Conservation (phyloP, 2,113 vertebrate genomes). For the Phrynosoma blainvillii region DNA sequence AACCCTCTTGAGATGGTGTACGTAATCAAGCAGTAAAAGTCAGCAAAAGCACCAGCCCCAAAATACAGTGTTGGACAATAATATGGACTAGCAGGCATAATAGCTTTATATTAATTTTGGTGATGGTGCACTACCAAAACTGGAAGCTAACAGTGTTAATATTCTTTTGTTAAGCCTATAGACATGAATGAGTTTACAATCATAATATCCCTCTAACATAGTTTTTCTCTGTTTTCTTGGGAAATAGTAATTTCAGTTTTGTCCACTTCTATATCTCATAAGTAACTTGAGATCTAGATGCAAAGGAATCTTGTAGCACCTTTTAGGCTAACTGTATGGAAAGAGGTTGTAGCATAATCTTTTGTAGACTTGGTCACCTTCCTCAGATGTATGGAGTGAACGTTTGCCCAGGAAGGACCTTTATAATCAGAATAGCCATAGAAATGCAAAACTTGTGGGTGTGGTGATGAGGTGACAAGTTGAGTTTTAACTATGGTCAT, state of each 20-base stretch:
- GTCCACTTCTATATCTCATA: not conserved
- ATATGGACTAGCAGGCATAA: not conserved
- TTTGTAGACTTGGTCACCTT: too few species aligned
- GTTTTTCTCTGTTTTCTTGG: not conserved
- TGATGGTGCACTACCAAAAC: not conserved
- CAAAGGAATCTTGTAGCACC: too few species aligned
- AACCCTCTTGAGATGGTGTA: too few species aligned
- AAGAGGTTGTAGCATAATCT: too few species aligned
- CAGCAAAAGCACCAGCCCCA: not conserved
- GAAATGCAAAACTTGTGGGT: too few species aligned
- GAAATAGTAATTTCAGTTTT: not conserved
- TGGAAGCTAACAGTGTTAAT: not conserved
- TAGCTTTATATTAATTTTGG: not conserved
- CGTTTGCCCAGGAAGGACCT: too few species aligned
- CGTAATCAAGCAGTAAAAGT: not conserved
- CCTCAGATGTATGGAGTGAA: too few species aligned
- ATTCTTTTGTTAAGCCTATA: not conserved
- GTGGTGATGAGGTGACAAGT: too few species aligned
- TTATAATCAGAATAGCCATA: too few species aligned
- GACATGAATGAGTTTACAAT: not conserved
- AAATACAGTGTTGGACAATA: not conserved
- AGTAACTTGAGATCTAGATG: not conserved
- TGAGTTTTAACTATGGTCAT: too few species aligned
- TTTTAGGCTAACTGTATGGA: too few species aligned
- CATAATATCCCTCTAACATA: not conserved